Evolutionary conservation across 2,113 vertebrate genomes (phyloP), one percentile per base, ranked within the genome.

Genomic region (Takifugu flavidus): DNA sequence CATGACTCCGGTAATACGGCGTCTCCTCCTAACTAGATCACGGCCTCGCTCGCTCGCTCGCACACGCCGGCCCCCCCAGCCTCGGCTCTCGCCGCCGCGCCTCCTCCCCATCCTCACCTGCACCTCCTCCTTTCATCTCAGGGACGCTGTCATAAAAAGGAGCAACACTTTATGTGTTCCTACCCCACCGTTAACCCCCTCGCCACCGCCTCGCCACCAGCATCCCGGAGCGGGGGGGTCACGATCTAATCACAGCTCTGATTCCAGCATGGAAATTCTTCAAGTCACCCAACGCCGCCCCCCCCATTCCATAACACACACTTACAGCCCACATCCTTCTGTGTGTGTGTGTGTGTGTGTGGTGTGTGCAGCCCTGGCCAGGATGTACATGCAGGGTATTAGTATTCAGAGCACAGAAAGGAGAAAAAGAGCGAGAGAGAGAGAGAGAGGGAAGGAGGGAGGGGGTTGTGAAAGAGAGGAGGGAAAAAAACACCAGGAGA

Each of bases 391-490:
- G 81, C 82, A 73, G 75, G 84, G 72, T 77, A 87, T 92, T 91
- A 90, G 87, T 91, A 92, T 92, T 92, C 90, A 75, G 84, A 84
- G 85, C 91, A 91, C 90, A 90, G 83, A 80, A 80, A 75, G 74
- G 62, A 78, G 82, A 71, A 55, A 54, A 61, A 82, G 83, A 72
- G 73, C 77, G 87, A 54, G 86, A 85, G 82, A 78, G 64, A 52
- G 78, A 68, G 75, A 60, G 70, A 56, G 70, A 67, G 78, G 72
- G 76, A 4, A 65, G 46, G 76, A 82, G 79, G 80, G 84, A 82
- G 72, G 72, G 80, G 76, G 74, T 49, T 77, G 86, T 66, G 82
- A 79, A 77, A 81, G 77, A 78, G 82, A 79, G 81, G 79, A 78
- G 60, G 77, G 73, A 74, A 75, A 89, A 43, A 56, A 25, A 13